A percentile compares a stretch with the other conserved stretches of the same genome.
Evolutionary conservation across 2,888 invertebrate genomes (phyloP).

Genomic region (Lordiphosa andalusiaca): DNA sequence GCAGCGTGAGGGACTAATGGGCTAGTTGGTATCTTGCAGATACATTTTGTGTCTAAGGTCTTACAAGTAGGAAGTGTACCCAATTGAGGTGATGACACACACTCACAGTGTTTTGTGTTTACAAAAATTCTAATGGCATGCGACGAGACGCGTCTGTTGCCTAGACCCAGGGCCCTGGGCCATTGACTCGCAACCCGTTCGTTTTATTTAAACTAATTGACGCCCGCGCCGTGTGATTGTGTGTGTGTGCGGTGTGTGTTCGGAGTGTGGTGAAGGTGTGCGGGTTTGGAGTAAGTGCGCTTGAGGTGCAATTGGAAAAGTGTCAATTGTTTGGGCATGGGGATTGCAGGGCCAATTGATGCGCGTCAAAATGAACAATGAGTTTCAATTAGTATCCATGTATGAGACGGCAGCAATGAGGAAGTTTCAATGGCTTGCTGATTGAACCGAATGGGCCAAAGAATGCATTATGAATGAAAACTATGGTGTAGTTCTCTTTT

Average conservation of each 20-base stretch:
- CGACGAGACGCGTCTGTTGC: no score
- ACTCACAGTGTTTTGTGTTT: conserved; percentile 14
- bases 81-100: conserved; percentile 77
- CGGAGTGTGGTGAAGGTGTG: conserved; percentile 47
- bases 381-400: conserved; percentile 66
- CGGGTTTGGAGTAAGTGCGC: conserved; percentile 35
- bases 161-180: conserved; percentile 42
- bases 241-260: conserved; percentile 16
- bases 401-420: background rate
- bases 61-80: conserved; percentile 79
- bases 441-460: conserved; percentile 3
- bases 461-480: background rate
- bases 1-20: conserved; percentile 51
- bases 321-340: conserved; percentile 61
- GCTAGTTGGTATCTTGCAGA: conserved; percentile 34
- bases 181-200: conserved; percentile 58
- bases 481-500: no score
- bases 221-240: conserved; percentile 47
- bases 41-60: conserved; percentile 43
- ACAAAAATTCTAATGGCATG: conserved; percentile 61
- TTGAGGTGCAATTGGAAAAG: conserved; percentile 73
- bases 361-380: conserved; percentile 75
- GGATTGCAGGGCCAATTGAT: conserved; percentile 53
- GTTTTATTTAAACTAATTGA: conserved; percentile 75
- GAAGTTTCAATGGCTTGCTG: conserved; percentile 11